Percentiles rank a stretch among this genome's conserved stretches.
Conservation (phyloP, 2,888 invertebrate species). For the Acanthoscelides obtectus region DNA sequence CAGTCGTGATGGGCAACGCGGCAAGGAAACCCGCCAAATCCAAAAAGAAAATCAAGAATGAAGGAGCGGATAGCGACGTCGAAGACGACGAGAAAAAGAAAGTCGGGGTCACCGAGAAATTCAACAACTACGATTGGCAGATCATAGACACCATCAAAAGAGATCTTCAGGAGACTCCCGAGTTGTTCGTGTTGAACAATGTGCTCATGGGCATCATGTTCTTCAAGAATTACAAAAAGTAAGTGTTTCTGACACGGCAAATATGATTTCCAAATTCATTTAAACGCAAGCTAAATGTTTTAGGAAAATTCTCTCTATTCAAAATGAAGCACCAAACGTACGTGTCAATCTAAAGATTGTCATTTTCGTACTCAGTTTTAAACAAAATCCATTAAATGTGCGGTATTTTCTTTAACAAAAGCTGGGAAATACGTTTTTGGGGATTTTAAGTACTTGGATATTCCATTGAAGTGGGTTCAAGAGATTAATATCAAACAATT, state of each 20-base stretch:
- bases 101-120: not conserved
- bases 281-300: too few species aligned
- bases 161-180: constrained; percentile 58
- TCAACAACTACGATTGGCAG: constrained; percentile 45
- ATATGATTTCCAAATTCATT: too few species aligned
- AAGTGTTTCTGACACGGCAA: too few species aligned
- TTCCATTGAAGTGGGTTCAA: not conserved
- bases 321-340: too few species aligned
- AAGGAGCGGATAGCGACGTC: not conserved
- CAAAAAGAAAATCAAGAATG: not conserved
- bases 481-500: too few species aligned
- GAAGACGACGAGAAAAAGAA: not conserved
- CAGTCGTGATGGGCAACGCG: not conserved
- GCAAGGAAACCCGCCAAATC: not conserved
- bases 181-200: constrained; percentile 72
- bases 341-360: too few species aligned
- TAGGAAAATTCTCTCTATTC: too few species aligned
- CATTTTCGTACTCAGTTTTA: too few species aligned
- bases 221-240: constrained; percentile 75
- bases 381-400: too few species aligned
- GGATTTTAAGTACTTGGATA: not conserved
- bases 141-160: constrained; percentile 55
- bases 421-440: not conserved
- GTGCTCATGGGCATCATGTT: constrained; percentile 72
- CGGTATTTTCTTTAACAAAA: too few species aligned